Evolutionary conservation across 2,113 vertebrate species (phyloP).

Genomic region (Erythrocercus mccallii): DNA sequence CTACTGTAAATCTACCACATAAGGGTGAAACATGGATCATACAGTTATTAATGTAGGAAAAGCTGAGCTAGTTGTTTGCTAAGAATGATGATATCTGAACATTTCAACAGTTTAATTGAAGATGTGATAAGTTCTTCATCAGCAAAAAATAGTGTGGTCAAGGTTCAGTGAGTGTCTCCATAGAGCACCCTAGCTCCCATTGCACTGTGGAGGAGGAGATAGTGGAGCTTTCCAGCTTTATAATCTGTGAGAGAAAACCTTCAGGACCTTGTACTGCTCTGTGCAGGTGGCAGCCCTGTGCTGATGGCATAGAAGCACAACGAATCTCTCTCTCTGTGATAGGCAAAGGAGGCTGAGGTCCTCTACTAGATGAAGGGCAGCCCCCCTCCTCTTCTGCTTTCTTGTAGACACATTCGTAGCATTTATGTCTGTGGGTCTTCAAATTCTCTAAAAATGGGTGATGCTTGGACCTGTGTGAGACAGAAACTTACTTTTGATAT

Average conservation of each 20-base stretch:
- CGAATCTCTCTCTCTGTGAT: rapidly evolving
- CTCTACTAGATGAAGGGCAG: neutral
- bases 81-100: neutral
- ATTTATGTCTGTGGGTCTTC: neutral
- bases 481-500: neutral
- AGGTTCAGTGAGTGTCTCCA: neutral
- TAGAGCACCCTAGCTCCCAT: rapidly evolving
- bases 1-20: neutral
- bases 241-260: neutral
- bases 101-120: neutral
- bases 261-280: neutral
- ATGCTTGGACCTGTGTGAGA: neutral
- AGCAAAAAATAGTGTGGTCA: neutral
- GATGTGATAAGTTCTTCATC: neutral
- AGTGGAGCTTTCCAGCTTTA: neutral
- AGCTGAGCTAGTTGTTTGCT: neutral
- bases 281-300: neutral
- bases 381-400: neutral
- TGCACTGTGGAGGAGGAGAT: neutral
- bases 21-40: neutral
- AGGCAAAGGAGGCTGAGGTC: neutral
- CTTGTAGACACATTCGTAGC: neutral
- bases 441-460: neutral
- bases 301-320: neutral
- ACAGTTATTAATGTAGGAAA: neutral